Base-by-base conservation (phyloP, 2,113 vertebrate genomes). In the Anarhynchus alexandrinus region DNA sequence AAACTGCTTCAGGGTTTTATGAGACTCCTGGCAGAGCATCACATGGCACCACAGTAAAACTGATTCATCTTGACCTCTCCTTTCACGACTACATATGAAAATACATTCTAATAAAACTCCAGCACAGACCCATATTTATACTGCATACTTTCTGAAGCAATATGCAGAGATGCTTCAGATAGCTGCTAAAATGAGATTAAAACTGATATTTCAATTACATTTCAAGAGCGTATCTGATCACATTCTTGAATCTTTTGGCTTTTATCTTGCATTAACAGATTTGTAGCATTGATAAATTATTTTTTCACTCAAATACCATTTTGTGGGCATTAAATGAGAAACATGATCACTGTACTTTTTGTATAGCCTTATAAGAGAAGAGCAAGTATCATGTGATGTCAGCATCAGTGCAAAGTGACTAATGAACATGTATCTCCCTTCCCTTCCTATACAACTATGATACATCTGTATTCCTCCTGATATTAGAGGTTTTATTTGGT, bases 101-200 rank as follows among this genome's bases (percentile, higher is more conserved):
- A 86, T 49, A 17, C 9, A 40, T 49, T 45, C 72, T 29, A 82
- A 86, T 54, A 93, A 88, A 93, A 64, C 43, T 71, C 47, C 34
- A 78, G 14, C 47, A 90, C 32, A 57, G 27, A 70, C 4, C 21
- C 30, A 15, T 29, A 40, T 65, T 74, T 84, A 77, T 89, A 26
- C 6, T 55, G 15, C 26, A 22, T 67, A 38, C 58, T 45, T 93
- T 72, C 54, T 55, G 15, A 72, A 91, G 29, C 64, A 83, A 70
- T 27, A 32, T 18, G 54, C 58, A 70, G 42, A 78, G 69, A 91
- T 65, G 26, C 27, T 79, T 88, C 83, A n/a, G 29, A 82, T 30
- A 92, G 67, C 20, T 89, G 27, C 19, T 78, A 91, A 95, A 96
- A 91, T 69, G 30, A 80, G 23, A 94, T 90, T 89, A 94, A 96